Base-by-base conservation (phyloP, 2,113 vertebrate genomes). In the Halcyon senegalensis region DNA sequence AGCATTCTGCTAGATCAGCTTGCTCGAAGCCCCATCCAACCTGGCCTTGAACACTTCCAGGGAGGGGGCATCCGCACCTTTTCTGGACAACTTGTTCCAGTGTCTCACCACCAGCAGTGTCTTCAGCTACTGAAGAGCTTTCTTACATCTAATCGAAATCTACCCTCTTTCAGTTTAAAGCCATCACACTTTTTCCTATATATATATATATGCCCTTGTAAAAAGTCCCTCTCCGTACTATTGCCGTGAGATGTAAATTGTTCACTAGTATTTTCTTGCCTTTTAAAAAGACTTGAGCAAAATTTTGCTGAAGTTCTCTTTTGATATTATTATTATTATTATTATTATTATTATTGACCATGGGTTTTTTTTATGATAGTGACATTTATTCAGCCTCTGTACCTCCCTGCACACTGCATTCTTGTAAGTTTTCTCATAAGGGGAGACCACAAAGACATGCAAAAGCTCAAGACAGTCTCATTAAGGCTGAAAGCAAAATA, bases 401-500 rank as follows among this genome's bases (percentile, higher is more conserved):
- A 48, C 51, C 60, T 92, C 58, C 46, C 48, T 46, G 13, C 73
- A 63, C 17, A 24, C 43, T 81, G 64, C 69, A 59, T 94, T 87
- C 76, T 90, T 67, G 2, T 18, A 63, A 59, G 69, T 87, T 89
- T 75, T 90, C 87, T 95, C 46, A 8, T 81, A 72, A 46, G 31
- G 20, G 30, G 39, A 81, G 39, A 21, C 72, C 55, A 46, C 72
- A 83, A 69, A 94, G 63, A 73, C 75, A 82, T 51, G 28, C 44
- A 74, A 24, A 37, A 81, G 76, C 73, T 87, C 60, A 53, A 68
- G 50, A 68, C 39, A 56, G 53, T 70, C 48, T 94, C 79, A 80
- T 89, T 88, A 90, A 84, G 37, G 46, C 60, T 90, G 67, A n/a
- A 81, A 91, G 53, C 79, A 90, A 95, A 92, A 83, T 67, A 85